Evolutionary conservation across 2,113 vertebrate species (phyloP).

Genomic region (Turdus rufiventris): DNA sequence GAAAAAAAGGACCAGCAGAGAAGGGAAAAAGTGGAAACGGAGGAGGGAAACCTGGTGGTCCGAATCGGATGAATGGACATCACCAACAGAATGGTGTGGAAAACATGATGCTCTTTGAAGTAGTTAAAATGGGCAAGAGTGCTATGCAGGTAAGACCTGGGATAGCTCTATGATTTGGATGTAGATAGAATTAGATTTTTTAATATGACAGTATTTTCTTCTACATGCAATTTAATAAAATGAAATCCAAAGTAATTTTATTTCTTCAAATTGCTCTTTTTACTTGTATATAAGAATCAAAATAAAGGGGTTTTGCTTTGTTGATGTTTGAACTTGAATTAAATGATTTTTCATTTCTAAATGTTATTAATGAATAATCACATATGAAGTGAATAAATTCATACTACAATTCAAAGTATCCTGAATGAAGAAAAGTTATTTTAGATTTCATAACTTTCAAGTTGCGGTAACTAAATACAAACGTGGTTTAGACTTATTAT

Average conservation of each 20-base stretch:
- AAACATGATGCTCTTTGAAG: conserved; percentile 98
- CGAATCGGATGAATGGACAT: conserved; percentile 96
- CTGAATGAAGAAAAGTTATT: neutral
- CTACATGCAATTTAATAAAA: neutral
- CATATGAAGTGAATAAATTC: neutral
- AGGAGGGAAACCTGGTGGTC: conserved; percentile 80
- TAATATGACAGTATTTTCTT: neutral
- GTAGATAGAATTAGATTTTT: neutral
- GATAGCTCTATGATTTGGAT: neutral
- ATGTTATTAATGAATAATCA: neutral
- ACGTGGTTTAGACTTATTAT: neutral
- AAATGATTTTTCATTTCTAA: neutral
- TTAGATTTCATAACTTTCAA: neutral
- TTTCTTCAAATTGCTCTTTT: neutral
- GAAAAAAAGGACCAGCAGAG: conserved; percentile 88
- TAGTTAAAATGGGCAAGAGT: conserved; percentile 97
- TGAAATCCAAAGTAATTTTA: neutral
- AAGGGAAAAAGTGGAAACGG: conserved; percentile 86
- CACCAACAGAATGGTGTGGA: conserved; percentile 99
- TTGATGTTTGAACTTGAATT: neutral
- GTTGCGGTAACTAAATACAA: neutral
- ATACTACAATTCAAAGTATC: neutral
- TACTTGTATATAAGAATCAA: neutral
- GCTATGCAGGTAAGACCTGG: conserved; percentile 92
- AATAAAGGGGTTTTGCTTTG: neutral